Evolutionary conservation across 2,113 vertebrate genomes (phyloP).

Genomic region (Ammodytes marinus): DNA sequence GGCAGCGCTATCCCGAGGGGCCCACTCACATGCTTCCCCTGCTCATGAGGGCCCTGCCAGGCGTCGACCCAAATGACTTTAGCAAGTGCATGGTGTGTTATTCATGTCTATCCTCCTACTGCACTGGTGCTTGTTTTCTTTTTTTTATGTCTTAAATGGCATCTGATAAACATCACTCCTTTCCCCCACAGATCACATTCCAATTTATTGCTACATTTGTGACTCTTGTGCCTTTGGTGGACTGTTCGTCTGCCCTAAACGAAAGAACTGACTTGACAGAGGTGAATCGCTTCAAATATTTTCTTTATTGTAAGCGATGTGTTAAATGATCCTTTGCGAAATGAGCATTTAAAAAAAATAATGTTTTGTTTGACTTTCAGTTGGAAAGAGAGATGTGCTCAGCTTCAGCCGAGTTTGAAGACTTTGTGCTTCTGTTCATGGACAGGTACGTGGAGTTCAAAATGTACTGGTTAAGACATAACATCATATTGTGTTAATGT

Average conservation of each 20-base stretch:
- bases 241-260: conserved; percentile 95
- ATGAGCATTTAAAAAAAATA: not conserved
- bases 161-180: conserved; percentile 14
- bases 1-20: conserved; percentile 93
- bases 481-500: not conserved
- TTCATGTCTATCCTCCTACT: not conserved
- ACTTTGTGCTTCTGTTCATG: conserved; percentile 99
- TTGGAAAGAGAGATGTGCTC: conserved; percentile 97
- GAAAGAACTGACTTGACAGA: conserved; percentile 94
- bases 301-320: not conserved
- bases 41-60: conserved; percentile 96
- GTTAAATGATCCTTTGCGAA: not conserved
- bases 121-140: not conserved
- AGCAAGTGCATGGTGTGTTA: conserved; percentile 97
- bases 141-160: not conserved
- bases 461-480: not conserved
- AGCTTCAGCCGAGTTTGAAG: conserved; percentile 97
- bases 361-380: conserved; percentile 73
- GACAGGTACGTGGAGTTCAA: conserved; percentile 87
- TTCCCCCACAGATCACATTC: conserved; percentile 94
- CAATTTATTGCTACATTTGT: conserved; percentile 99
- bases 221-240: conserved; percentile 99
- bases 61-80: conserved; percentile 99
- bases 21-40: conserved; percentile 98
- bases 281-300: conserved; percentile 76